A percentile compares a stretch with the other conserved stretches of the same genome.
phyloP scores from a whole-genome alignment of 2,113 vertebrate genomes.

The Oreochromis aureus region DNA sequence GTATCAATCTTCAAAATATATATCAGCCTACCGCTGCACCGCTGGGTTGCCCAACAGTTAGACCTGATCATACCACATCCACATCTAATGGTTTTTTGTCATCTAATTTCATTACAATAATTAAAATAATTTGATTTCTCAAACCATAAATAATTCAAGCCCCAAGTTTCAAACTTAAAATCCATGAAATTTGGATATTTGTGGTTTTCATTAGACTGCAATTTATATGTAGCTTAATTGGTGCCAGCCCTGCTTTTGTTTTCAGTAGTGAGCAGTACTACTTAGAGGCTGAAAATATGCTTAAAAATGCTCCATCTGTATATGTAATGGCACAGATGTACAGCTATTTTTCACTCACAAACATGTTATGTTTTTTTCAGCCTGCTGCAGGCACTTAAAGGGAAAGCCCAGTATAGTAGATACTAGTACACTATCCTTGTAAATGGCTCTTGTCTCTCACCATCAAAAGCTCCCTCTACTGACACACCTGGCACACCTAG shows the following conservation, averaged over 20 bases:
- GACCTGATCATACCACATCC: not conserved
- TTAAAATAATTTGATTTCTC: not conserved
- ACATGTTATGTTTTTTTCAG: not conserved
- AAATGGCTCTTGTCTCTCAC: not conserved
- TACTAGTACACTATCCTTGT: not conserved
- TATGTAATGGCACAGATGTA: not conserved
- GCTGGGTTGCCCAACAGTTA: not conserved
- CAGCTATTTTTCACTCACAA: not conserved
- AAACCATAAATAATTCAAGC: not conserved
- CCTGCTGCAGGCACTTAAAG: not conserved
- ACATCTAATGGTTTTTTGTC: not conserved
- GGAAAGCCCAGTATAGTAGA: not conserved
- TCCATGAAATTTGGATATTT: not conserved
- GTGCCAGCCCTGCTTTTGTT: not conserved
- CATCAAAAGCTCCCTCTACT: not conserved
- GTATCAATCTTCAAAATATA: not conserved
- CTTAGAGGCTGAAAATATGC: not conserved
- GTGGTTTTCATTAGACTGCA: not conserved
- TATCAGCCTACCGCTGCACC: not conserved
- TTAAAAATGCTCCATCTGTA: not conserved
- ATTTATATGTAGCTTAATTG: not conserved
- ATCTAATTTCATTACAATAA: not conserved
- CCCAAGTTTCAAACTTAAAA: not conserved
- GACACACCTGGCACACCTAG: constrained; percentile 38
- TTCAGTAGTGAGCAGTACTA: not conserved